Conservation (phyloP, 2,888 invertebrate genomes). For the Caenorhabditis sinica region DNA sequence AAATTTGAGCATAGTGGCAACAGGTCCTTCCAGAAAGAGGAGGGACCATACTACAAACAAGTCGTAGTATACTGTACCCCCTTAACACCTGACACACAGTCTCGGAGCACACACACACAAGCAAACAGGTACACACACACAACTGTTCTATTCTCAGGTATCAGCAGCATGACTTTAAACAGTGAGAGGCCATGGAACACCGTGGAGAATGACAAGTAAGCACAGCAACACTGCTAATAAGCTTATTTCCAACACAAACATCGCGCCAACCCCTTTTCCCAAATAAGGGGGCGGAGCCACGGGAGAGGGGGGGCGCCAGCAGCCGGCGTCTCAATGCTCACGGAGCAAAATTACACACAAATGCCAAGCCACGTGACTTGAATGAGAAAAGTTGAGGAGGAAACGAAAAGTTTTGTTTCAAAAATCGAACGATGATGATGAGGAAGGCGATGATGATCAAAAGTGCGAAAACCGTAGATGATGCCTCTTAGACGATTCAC, state of each 20-base stretch:
- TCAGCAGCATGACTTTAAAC: background rate
- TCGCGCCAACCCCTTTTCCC: background rate
- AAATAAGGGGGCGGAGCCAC: constrained; percentile 24
- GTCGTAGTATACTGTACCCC: too few relatives aligned
- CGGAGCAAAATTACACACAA: constrained; percentile 50
- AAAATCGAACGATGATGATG: constrained; percentile 5
- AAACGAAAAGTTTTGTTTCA: constrained; percentile 5
- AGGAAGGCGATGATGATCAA: constrained; percentile 14
- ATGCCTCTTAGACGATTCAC: constrained; percentile 31
- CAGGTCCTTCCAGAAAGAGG: too few relatives aligned
- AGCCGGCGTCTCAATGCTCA: background rate
- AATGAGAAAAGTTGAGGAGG: background rate
- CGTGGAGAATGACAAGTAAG: constrained; percentile 33
- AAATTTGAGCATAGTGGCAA: background rate
- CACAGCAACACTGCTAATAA: too few relatives aligned
- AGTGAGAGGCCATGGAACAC: constrained; percentile 16
- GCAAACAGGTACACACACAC: background rate
- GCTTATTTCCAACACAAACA: constrained; percentile 43
- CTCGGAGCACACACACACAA: too few relatives aligned
- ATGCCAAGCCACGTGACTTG: constrained; percentile 23
- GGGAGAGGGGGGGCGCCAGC: constrained; percentile 5
- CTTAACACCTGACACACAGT: too few relatives aligned
- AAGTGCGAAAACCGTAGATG: constrained; percentile 22
- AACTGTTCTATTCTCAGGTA: constrained; percentile 29
- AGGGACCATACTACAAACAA: background rate